phyloP scores from a whole-genome alignment of 2,888 invertebrate genomes.

The Mythimna ferrago region DNA sequence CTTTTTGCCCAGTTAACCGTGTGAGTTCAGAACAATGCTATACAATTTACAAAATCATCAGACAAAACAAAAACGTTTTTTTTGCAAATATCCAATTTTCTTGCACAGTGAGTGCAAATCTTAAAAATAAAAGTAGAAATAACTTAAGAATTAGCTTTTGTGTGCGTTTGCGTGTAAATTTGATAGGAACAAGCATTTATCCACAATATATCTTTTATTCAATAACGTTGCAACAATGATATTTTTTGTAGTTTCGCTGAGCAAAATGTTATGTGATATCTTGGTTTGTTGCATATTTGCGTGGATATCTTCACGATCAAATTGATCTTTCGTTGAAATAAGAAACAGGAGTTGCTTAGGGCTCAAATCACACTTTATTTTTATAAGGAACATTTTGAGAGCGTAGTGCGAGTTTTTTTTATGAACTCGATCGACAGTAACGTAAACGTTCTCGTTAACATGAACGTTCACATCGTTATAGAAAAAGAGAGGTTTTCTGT shows the following conservation, averaged over 20 bases:
- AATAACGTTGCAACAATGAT: constrained; percentile 42
- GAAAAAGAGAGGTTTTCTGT: too few species aligned
- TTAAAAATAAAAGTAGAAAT: too few species aligned
- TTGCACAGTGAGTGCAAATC: constrained; percentile 36
- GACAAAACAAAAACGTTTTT: background rate
- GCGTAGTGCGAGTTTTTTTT: too few species aligned
- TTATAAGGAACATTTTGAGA: too few species aligned
- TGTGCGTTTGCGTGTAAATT: constrained; percentile 8
- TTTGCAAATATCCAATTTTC: constrained; percentile 44
- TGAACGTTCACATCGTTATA: too few species aligned
- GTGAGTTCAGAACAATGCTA: constrained; percentile 35
- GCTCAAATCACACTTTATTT: background rate
- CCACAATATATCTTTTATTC: constrained; percentile 36
- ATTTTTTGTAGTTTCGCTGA: constrained; percentile 22
- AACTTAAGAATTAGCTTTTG: background rate
- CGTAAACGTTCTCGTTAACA: too few species aligned
- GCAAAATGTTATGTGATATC: constrained; percentile 27
- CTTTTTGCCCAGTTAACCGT: constrained; percentile 34
- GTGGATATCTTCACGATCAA: constrained; percentile 6
- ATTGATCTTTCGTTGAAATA: constrained; percentile 2
- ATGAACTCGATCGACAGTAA: too few species aligned
- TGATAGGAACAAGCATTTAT: constrained; percentile 30
- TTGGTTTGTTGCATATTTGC: constrained; percentile 2
- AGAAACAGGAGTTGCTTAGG: constrained; percentile 1
- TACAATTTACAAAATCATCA: constrained; percentile 1